A percentile compares a stretch with the other conserved stretches of the same genome.
Conservation (phyloP, 2,888 invertebrate genomes). For the Nysson spinosus region DNA sequence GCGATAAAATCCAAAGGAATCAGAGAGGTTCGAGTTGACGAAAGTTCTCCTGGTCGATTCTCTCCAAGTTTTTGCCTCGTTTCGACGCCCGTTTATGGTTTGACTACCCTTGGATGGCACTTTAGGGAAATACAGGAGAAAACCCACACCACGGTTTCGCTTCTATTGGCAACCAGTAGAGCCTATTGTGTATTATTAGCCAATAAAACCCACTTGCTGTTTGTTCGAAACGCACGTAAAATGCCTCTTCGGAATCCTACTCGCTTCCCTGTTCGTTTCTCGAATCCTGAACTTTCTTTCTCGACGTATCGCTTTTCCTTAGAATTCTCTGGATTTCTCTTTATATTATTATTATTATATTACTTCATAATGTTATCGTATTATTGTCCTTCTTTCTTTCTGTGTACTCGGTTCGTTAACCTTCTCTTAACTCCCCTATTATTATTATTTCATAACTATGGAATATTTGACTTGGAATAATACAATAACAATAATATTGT, state of each 20-base stretch:
- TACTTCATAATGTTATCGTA: too few species aligned
- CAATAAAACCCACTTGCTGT: constrained; percentile 63
- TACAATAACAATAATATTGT: too few species aligned
- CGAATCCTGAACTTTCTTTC: neutral
- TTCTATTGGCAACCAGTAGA: constrained; percentile 44
- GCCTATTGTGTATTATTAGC: constrained; percentile 71
- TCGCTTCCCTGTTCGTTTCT: neutral
- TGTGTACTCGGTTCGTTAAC: too few species aligned
- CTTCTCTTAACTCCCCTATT: too few species aligned
- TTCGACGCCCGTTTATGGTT: constrained; percentile 71
- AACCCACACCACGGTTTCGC: constrained; percentile 38
- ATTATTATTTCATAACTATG: too few species aligned
- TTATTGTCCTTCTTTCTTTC: too few species aligned
- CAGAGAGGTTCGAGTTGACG: constrained; percentile 10
- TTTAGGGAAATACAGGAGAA: constrained; percentile 74
- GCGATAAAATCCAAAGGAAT: constrained; percentile 59
- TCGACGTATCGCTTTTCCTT: neutral
- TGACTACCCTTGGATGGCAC: constrained; percentile 75
- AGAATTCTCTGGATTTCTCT: neutral
- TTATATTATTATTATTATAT: neutral
- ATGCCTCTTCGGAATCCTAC: constrained; percentile 3
- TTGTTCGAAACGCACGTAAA: constrained; percentile 17
- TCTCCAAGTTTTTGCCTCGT: constrained; percentile 47
- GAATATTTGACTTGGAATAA: too few species aligned
- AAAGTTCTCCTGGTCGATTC: constrained; percentile 49